Evolutionary conservation across 2,888 invertebrate genomes (phyloP).

Genomic region (Mycalesis mineus): DNA sequence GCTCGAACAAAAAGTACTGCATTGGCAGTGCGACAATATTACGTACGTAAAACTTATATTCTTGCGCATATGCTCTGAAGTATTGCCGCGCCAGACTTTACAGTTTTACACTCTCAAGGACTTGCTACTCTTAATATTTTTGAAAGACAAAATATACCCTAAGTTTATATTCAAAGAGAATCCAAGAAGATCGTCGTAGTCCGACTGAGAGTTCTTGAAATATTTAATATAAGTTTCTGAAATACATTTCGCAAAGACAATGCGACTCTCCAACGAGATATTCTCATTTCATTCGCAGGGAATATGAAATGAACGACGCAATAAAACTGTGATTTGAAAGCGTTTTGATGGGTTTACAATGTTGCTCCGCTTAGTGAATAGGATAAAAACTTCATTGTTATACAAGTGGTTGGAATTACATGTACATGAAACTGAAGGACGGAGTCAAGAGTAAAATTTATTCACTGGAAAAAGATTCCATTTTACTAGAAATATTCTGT

Average conservation of each 20-base stretch:
- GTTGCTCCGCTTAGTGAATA: conserved; percentile 13
- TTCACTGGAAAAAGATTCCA: not conserved
- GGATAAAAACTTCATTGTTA: conserved; percentile 11
- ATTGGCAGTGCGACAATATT: not conserved
- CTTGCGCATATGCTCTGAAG: not conserved
- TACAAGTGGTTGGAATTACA: conserved; percentile 7
- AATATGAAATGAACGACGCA: conserved; percentile 22
- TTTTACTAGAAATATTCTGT: not conserved
- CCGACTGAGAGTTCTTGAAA: conserved; percentile 14
- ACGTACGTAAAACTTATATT: not conserved
- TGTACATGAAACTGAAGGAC: not conserved
- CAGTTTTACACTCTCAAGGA: not conserved
- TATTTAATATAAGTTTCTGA: conserved; percentile 24
- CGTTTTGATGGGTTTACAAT: conserved; percentile 21
- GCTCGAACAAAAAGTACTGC: not conserved
- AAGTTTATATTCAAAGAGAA: conserved; percentile 19
- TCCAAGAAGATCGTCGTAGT: conserved; percentile 8
- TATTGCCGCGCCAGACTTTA: not conserved
- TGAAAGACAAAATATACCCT: not conserved
- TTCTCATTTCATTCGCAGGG: conserved; percentile 22
- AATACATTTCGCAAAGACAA: conserved; percentile 22
- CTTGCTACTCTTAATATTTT: not conserved
- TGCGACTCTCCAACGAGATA: conserved; percentile 18
- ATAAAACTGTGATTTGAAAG: conserved; percentile 21
- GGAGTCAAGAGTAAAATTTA: not conserved